A percentile compares a stretch with the other conserved stretches of the same genome.
These are phyloP conservation scores for Triplophysa rosa DNA, from an alignment of 2,113 vertebrate genomes.

Conservation along the genomic window DNA sequence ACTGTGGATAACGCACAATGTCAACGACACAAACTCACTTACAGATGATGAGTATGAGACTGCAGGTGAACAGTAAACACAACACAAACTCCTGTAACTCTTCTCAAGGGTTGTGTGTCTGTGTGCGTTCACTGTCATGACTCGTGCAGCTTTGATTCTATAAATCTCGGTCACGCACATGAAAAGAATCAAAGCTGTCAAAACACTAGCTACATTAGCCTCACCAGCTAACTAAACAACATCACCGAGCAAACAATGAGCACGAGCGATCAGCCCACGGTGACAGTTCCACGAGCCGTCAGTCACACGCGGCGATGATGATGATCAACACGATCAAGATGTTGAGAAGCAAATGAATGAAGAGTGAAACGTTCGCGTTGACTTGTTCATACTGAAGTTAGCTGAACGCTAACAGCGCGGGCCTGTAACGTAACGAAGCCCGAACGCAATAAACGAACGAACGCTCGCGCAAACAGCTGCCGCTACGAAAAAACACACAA, in stretches of 20 bases:
- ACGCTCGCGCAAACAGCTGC: neutral
- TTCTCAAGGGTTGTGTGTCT: neutral
- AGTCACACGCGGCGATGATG: neutral
- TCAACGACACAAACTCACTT: too few relatives aligned
- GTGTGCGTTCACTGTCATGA: too few relatives aligned
- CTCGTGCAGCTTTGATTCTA: too few relatives aligned
- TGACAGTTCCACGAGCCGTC: neutral
- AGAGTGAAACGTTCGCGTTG: neutral
- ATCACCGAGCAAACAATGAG: neutral
- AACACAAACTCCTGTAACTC: constrained; percentile 22
- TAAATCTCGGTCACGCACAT: neutral
- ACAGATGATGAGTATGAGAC: too few relatives aligned
- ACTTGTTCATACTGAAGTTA: neutral
- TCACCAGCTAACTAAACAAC: neutral
- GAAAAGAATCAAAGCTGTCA: constrained; percentile 33
- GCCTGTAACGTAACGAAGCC: neutral
- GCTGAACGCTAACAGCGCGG: constrained; percentile 3
- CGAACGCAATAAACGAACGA: neutral
- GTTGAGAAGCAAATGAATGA: neutral
- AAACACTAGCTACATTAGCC: constrained; percentile 18
- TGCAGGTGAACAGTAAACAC: too few relatives aligned
- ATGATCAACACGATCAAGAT: too few relatives aligned
- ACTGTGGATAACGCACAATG: too few relatives aligned
- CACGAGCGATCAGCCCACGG: neutral
- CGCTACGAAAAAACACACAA: neutral